These are phyloP conservation scores for Grallaria varia DNA, from an alignment of 2,113 vertebrate species.

Conservation along the genomic window DNA sequence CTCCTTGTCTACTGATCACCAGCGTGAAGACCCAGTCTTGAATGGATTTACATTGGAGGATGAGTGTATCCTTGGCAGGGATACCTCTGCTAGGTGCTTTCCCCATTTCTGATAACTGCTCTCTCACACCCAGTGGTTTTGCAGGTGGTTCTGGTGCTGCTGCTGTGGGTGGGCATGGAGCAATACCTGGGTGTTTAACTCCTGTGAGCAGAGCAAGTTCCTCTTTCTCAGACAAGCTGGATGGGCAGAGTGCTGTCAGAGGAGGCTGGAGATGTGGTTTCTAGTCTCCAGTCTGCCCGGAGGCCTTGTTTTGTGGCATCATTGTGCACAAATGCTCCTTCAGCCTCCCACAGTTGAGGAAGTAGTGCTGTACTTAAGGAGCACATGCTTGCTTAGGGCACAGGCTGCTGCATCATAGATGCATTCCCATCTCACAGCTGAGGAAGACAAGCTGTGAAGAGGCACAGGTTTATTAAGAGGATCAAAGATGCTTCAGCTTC, in stretches of 20 bases:
- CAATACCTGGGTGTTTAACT: background rate
- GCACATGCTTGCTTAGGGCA: background rate
- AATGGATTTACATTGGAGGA: background rate
- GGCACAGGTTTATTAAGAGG: background rate
- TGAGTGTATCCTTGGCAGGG: background rate
- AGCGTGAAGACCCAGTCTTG: background rate
- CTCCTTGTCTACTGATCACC: background rate
- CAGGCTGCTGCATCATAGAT: background rate
- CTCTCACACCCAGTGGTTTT: background rate
- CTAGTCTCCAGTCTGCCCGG: background rate
- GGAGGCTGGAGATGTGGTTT: background rate
- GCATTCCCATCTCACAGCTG: background rate
- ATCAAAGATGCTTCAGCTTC: background rate
- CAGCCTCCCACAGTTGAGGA: background rate
- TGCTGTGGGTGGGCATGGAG: background rate
- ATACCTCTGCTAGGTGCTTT: background rate
- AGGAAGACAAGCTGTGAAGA: background rate
- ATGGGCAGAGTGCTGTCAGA: background rate
- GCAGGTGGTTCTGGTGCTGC: background rate
- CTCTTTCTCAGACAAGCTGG: background rate
- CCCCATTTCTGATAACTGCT: fast-evolving
- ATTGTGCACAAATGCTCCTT: background rate
- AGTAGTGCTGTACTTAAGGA: background rate
- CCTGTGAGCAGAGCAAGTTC: background rate
- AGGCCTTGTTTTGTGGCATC: background rate